phyloP scores from a whole-genome alignment of 2,888 invertebrate genomes.

The Anticlea derivata region DNA sequence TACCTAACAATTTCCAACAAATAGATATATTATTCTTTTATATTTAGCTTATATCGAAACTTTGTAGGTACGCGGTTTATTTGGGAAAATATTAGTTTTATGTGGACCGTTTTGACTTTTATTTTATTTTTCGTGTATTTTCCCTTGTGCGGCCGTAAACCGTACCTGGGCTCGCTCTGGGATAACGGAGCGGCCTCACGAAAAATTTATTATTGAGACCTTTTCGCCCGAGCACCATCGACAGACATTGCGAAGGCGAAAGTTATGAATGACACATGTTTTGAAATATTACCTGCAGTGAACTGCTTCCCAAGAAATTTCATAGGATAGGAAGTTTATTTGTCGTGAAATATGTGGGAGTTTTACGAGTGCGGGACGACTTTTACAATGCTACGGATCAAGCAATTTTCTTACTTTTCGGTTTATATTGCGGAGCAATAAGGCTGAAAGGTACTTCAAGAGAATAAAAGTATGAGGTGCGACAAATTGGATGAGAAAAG shows the following conservation, averaged over 20 bases:
- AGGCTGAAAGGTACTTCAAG: slow-evolving; percentile 62
- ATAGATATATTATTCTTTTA: slow-evolving; percentile 33
- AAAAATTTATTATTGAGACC: slow-evolving; percentile 84
- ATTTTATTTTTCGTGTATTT: slow-evolving; percentile 84
- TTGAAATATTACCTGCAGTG: slow-evolving; percentile 83
- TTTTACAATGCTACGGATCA: slow-evolving; percentile 78
- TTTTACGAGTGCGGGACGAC: slow-evolving; percentile 74
- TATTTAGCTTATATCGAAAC: slow-evolving; percentile 62
- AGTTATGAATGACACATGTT: slow-evolving; percentile 84
- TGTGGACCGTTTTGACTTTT: slow-evolving; percentile 81
- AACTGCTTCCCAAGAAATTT: slow-evolving; percentile 76
- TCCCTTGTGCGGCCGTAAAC: slow-evolving; percentile 81
- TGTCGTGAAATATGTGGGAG: slow-evolving; percentile 82
- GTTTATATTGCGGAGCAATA: slow-evolving; percentile 69
- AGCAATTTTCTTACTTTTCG: slow-evolving; percentile 72
- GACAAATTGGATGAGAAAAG: slow-evolving; percentile 78
- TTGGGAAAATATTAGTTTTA: slow-evolving; percentile 80
- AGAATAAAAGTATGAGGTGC: slow-evolving; percentile 74
- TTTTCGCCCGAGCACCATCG: slow-evolving; percentile 80
- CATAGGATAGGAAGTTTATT: slow-evolving; percentile 82
- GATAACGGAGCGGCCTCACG: slow-evolving; percentile 80
- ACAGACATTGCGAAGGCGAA: slow-evolving; percentile 83
- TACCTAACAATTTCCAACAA: no score
- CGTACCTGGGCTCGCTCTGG: slow-evolving; percentile 80
- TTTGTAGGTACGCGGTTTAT: slow-evolving; percentile 63